These are phyloP conservation scores for Zosterops borbonicus DNA, from an alignment of 2,113 vertebrate genomes.

Conservation along the genomic window DNA sequence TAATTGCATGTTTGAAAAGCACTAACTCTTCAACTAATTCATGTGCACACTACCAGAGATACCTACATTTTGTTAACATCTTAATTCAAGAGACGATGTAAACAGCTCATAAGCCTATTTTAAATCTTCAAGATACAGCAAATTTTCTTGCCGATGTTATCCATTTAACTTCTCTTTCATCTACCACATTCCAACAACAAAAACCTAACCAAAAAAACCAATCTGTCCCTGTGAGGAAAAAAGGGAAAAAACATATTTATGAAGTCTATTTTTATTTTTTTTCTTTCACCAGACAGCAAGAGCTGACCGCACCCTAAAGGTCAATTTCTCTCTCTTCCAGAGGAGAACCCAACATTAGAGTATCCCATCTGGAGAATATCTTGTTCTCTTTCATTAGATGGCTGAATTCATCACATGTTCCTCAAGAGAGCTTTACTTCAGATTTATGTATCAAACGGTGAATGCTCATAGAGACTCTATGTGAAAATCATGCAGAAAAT, in stretches of 20 bases:
- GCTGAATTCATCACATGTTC: neutral
- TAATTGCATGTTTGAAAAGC: neutral
- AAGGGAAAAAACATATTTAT: neutral
- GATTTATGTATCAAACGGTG: neutral
- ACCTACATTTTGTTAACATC: neutral
- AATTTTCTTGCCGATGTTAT: neutral
- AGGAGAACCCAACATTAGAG: neutral
- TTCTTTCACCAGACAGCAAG: neutral
- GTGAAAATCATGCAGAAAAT: neutral
- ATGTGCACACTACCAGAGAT: neutral
- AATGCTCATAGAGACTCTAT: neutral
- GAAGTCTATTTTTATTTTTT: neutral
- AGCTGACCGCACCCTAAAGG: neutral
- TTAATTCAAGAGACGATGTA: neutral
- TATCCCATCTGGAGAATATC: neutral
- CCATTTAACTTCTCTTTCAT: neutral
- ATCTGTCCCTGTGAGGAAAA: neutral
- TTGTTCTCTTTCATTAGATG: neutral
- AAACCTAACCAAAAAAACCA: neutral
- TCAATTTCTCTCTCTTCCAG: neutral
- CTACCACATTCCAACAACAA: neutral
- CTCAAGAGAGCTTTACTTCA: neutral
- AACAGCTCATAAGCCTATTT: neutral
- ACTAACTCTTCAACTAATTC: neutral
- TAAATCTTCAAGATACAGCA: neutral